Percentiles rank a stretch among this genome's conserved stretches.
Evolutionary conservation across 2,797 vertebrate genomes (phyloP).

Genomic region (Hephaestus fuliginosus): DNA sequence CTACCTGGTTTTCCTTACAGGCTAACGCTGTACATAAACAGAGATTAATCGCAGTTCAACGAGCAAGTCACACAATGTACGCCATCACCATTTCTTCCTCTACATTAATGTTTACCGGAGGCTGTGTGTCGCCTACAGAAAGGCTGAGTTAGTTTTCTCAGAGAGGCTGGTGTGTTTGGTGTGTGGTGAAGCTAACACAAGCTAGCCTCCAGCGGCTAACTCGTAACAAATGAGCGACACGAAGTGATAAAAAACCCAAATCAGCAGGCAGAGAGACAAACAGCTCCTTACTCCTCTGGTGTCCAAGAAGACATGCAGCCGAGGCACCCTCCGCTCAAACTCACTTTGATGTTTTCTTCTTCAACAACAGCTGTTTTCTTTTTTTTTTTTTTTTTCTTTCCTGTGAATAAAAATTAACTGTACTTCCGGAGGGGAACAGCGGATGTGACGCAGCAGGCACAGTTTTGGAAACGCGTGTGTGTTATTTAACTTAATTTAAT

Average conservation of each 20-base stretch:
- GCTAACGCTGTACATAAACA: slow-evolving; percentile 75
- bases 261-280: slow-evolving; percentile 2
- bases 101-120: neutral
- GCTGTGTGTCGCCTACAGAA: neutral
- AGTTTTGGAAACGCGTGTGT: neutral
- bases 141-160: no score
- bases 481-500: neutral
- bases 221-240: slow-evolving; percentile 77
- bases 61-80: slow-evolving; percentile 52
- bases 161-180: no score
- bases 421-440: slow-evolving; percentile 84
- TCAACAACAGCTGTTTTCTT: slow-evolving; percentile 85
- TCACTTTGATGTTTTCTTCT: slow-evolving; percentile 85
- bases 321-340: slow-evolving; percentile 56
- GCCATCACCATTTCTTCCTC: slow-evolving; percentile 10
- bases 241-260: slow-evolving; percentile 29
- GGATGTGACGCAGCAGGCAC: slow-evolving; percentile 75
- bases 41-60: slow-evolving; percentile 38
- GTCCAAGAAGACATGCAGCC: neutral
- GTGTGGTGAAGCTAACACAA: slow-evolving; percentile 64
- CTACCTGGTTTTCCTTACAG: slow-evolving; percentile 13
- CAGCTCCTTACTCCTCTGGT: neutral
- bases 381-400: slow-evolving; percentile 46
- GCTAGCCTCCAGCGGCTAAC: slow-evolving; percentile 73
- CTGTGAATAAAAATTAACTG: slow-evolving; percentile 86